Evolutionary conservation across 1,140 invertebrate species (phyloP), one percentile per base, ranked within the genome.

Genomic region (Aphaenogaster floridana): DNA sequence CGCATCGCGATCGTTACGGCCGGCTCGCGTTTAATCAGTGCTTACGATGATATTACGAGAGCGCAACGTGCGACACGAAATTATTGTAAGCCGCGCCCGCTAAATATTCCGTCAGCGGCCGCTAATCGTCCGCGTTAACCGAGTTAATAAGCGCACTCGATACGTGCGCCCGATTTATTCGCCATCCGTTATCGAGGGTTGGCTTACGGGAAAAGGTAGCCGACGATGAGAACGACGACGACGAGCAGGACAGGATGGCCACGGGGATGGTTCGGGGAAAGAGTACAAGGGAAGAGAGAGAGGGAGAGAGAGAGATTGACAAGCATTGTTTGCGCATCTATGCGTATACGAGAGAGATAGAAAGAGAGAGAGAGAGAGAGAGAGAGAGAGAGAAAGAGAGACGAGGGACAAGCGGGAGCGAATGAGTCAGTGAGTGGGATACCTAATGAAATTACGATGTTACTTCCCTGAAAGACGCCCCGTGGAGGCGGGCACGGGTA

Each of bases 401-500:
- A n/a, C 45, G 28, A 34, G 48, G 50, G 34, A 42, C 50, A 34
- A 36, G 74, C 17, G 34, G 36, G n/a, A 42, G 71, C 59, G 86
- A 77, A 36, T 34, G 71, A 79, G 83, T 64, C 52, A 54, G 71
- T 48, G 86, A 77, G 78, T 42, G 71, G 64, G 83, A 64, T 80
- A 68, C 71, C 64, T 91, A 90, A 91, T 83, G 89, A 91, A 91
- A 91, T 91, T 88, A 90, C 71, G 81, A 83, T 81, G 90, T 88
- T 90, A 88, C 86, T 88, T 91, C 77, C 71, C 81, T 86, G 86
- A 90, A 91, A 91, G 90, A 86, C 86, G 63, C 57, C 78, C 71
- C 74, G 63, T 78, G 64, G 86, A 63, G 81, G n/a, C 57, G 50
- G 54, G 52, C 50, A 69, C 36, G 59, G 61, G 52, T 66, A 77